Evolutionary conservation across 2,888 invertebrate genomes (phyloP).

Genomic region (Emmelina monodactyla): DNA sequence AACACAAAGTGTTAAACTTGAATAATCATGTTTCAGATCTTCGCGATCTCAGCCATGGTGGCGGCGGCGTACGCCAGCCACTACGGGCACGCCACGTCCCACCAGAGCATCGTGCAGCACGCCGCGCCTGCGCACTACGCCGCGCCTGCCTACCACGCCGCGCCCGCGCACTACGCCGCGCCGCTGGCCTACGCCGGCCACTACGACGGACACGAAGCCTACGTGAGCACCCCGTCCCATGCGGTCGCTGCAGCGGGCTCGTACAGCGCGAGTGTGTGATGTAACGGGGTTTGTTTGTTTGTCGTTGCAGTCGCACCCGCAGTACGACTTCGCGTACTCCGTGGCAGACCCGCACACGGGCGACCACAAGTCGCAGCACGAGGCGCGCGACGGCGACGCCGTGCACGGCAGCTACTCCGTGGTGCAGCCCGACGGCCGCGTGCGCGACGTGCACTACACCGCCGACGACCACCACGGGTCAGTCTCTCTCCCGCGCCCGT

Average conservation of each 20-base stretch:
- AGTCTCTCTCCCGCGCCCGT: slow-evolving; percentile 2
- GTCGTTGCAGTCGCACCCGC: slow-evolving; percentile 34
- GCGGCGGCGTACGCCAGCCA: slow-evolving; percentile 55
- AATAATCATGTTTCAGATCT: slow-evolving; percentile 30
- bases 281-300: background rate
- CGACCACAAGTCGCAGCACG: slow-evolving; percentile 64
- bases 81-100: slow-evolving; percentile 36
- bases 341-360: slow-evolving; percentile 65
- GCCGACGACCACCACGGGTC: slow-evolving; percentile 49
- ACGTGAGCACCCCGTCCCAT: slow-evolving; percentile 14
- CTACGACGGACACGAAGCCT: slow-evolving; percentile 38
- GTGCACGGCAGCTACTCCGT: slow-evolving; percentile 69
- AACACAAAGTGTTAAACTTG: background rate
- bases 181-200: slow-evolving; percentile 15
- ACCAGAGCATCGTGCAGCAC: slow-evolving; percentile 39
- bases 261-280: background rate
- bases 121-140: slow-evolving; percentile 28
- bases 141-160: slow-evolving; percentile 17
- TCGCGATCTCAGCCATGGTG: slow-evolving; percentile 42
- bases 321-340: slow-evolving; percentile 57
- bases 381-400: slow-evolving; percentile 56
- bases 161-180: slow-evolving; percentile 20
- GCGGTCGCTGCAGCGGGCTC: background rate
- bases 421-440: slow-evolving; percentile 60
- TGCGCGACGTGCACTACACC: slow-evolving; percentile 61